Evolutionary conservation across 2,888 invertebrate genomes (phyloP), one percentile per base, ranked within the genome.

Genomic region (Leptopilina syphax): DNA sequence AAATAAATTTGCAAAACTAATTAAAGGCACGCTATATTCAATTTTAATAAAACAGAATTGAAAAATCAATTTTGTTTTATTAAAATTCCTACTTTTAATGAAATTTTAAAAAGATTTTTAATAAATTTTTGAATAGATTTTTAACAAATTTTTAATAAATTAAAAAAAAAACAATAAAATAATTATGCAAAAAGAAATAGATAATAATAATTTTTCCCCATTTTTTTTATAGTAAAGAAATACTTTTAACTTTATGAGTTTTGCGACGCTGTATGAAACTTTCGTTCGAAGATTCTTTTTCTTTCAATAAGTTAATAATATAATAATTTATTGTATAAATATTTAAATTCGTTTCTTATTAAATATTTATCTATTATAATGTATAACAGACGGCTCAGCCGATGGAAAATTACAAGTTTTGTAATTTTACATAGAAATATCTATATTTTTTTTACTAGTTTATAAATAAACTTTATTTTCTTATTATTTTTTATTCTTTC

Each of bases 341-440:
- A 63, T 70, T 81, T 41, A 79, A 77, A 68, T 79, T 77, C 41
- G 76, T 65, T 60, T 57, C 77, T 79, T 73, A 18, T 24, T 76
- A 60, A 65, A 80, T 83, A n/a, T 68, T 77, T 77, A 34, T 76
- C 24, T 80, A 73, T 44, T 2, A 44, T 44, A 44, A 44, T 44
- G 44, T 78, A n/a, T 24, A 68, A 50, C 68, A 73, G 10, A 57
- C 27, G 54, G 27, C 27, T n/a, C 54, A 34, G 57, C 54, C 73
- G 41, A 34, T 57, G 34, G 34, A 73, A 73, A 34, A 57, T 57
- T 54, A 73, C 34, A 34, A 24, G 24, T 63, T 34, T 73, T 57
- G 5, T 41, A 34, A 73, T 57, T 57, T 57, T n/a, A 8, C 57
- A 34, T 57, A 60, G 8, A 57, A 73, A 13, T 60, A 41, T 9